Percentiles rank a stretch among this genome's conserved stretches.
phyloP scores from a whole-genome alignment of 2,888 invertebrate genomes.

The Lasius platythorax region DNA sequence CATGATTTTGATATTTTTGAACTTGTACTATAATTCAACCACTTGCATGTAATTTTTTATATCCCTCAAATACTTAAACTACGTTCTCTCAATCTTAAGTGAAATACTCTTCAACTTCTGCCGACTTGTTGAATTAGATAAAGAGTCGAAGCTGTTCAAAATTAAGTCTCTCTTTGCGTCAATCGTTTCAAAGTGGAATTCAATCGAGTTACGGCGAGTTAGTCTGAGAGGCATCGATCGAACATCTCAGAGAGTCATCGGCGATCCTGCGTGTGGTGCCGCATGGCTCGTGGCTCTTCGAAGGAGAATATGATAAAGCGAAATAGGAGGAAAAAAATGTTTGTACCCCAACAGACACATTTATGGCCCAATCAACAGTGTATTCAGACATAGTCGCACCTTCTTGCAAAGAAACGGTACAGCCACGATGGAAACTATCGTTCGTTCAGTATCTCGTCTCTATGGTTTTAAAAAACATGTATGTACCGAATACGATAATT shows the following conservation, averaged over 20 bases:
- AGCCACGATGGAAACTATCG: slow-evolving; percentile 73
- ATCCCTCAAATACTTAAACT: background rate
- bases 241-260: slow-evolving; percentile 77
- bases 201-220: slow-evolving; percentile 80
- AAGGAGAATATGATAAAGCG: slow-evolving; percentile 74
- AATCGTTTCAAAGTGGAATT: slow-evolving; percentile 75
- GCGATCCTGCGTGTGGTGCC: slow-evolving; percentile 81
- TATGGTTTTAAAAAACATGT: background rate
- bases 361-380: slow-evolving; percentile 85
- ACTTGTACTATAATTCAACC: background rate
- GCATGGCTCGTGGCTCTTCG: slow-evolving; percentile 66
- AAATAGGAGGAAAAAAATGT: slow-evolving; percentile 72
- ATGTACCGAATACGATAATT: background rate
- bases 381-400: slow-evolving; percentile 85
- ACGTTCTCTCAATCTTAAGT: background rate
- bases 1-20: background rate
- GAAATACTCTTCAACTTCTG: background rate
- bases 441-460: background rate
- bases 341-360: slow-evolving; percentile 84
- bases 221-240: slow-evolving; percentile 76
- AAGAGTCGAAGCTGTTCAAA: slow-evolving; percentile 27
- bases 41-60: background rate
- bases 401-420: slow-evolving; percentile 77
- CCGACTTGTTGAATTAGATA: background rate
- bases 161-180: slow-evolving; percentile 43